These are phyloP conservation scores for Illadopsis cleaveri DNA, from an alignment of 2,113 vertebrate genomes.

Conservation along the genomic window DNA sequence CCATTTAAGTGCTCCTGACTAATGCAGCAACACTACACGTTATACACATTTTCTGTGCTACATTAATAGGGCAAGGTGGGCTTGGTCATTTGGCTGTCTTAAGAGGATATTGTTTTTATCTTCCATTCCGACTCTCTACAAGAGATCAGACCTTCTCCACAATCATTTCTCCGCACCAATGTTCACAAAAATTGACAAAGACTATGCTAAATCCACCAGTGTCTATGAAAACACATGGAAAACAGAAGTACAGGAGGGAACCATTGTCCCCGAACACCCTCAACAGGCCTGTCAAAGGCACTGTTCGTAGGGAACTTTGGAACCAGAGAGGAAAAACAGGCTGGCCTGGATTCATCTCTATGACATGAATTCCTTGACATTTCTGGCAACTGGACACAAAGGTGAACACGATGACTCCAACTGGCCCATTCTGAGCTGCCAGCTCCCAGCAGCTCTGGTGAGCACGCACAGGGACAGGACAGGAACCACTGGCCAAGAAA, in stretches of 20 bases:
- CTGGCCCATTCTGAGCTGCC: not conserved
- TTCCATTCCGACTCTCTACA: not conserved
- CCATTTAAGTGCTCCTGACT: not conserved
- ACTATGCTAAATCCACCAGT: not conserved
- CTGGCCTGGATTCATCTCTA: not conserved
- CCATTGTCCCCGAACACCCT: not conserved
- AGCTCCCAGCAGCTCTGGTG: accelerated
- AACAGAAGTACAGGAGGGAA: not conserved
- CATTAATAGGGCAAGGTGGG: not conserved
- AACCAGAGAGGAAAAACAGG: not conserved
- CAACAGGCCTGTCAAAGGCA: not conserved
- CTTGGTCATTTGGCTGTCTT: not conserved
- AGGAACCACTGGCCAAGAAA: not conserved
- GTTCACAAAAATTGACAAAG: not conserved
- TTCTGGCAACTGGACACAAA: not conserved
- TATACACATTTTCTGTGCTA: not conserved
- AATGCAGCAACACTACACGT: not conserved
- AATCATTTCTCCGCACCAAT: not conserved
- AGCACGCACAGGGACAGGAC: accelerated
- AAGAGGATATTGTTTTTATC: not conserved
- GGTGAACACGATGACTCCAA: not conserved
- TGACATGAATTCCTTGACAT: not conserved
- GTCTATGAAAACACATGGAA: not conserved
- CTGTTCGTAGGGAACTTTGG: not conserved
- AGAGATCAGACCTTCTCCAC: not conserved